phyloP scores from a whole-genome alignment of 2,888 invertebrate genomes.

The Eledone cirrhosa region DNA sequence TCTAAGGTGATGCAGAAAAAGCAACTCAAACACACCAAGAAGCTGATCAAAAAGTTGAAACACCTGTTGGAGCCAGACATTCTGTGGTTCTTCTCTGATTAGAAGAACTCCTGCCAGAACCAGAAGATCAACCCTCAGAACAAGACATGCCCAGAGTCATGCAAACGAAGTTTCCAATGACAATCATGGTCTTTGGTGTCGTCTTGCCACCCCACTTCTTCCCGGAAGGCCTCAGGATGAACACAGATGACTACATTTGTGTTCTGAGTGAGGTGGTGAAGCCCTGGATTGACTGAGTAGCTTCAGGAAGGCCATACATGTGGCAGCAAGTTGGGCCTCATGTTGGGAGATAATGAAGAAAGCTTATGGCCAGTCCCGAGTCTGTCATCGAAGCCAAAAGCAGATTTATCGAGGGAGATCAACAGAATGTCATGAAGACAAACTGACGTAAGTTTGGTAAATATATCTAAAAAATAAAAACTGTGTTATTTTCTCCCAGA shows the following conservation, averaged over 20 bases:
- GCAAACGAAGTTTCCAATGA: no score
- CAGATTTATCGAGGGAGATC: not conserved
- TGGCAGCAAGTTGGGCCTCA: not conserved
- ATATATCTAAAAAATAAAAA: no score
- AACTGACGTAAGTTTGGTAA: not conserved
- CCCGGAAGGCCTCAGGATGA: not conserved
- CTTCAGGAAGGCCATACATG: not conserved
- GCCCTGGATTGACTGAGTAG: not conserved
- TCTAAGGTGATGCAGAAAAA: not conserved
- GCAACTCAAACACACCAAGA: not conserved
- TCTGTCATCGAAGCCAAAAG: not conserved
- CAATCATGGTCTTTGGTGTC: no score
- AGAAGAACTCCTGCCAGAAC: not conserved
- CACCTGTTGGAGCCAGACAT: not conserved
- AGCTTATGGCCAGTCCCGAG: not conserved
- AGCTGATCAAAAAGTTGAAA: not conserved
- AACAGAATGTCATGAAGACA: not conserved
- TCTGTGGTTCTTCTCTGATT: not conserved
- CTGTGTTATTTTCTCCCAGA: not conserved
- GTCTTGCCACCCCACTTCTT: not conserved
- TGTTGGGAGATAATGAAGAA: not conserved
- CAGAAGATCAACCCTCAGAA: not conserved
- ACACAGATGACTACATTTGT: not conserved
- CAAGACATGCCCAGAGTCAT: not conserved
- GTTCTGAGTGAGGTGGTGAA: not conserved